These are phyloP conservation scores for Eupithecia vulgata DNA, from an alignment of 2,888 invertebrate species.

Conservation along the genomic window DNA sequence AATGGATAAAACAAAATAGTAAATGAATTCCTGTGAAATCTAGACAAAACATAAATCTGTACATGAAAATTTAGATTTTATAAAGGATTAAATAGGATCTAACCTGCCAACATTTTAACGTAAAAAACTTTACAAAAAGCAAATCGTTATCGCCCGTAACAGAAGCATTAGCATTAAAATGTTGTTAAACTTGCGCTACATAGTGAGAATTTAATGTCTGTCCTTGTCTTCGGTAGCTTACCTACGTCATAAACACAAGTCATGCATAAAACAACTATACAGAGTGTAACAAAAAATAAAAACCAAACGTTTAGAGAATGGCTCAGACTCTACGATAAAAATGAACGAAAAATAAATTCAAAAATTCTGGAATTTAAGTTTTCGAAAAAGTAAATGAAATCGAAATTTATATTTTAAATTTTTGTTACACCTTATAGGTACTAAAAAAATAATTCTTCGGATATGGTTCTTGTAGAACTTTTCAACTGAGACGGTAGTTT, in stretches of 20 bases:
- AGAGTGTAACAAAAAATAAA: too few relatives aligned
- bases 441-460: neutral
- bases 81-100: neutral
- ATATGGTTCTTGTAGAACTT: neutral
- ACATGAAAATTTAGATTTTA: neutral
- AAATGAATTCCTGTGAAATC: neutral
- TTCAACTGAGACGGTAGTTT: neutral
- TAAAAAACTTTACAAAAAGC: neutral
- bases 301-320: too few relatives aligned
- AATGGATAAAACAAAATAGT: neutral
- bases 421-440: too few relatives aligned
- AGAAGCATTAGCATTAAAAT: slow-evolving; percentile 43
- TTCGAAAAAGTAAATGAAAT: too few relatives aligned
- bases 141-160: slow-evolving; percentile 16
- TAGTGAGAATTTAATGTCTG: slow-evolving; percentile 38
- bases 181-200: slow-evolving; percentile 41
- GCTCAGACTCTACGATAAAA: too few relatives aligned
- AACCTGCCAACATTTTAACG: neutral
- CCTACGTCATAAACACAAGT: slow-evolving; percentile 16
- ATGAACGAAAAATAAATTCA: too few relatives aligned
- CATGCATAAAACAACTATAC: slow-evolving; percentile 8
- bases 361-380: too few relatives aligned
- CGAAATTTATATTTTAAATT: too few relatives aligned
- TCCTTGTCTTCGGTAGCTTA: slow-evolving; percentile 39
- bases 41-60: neutral